These are phyloP conservation scores for Heliconius congener DNA, from an alignment of 1,140 invertebrate genomes.

Conservation along the genomic window DNA sequence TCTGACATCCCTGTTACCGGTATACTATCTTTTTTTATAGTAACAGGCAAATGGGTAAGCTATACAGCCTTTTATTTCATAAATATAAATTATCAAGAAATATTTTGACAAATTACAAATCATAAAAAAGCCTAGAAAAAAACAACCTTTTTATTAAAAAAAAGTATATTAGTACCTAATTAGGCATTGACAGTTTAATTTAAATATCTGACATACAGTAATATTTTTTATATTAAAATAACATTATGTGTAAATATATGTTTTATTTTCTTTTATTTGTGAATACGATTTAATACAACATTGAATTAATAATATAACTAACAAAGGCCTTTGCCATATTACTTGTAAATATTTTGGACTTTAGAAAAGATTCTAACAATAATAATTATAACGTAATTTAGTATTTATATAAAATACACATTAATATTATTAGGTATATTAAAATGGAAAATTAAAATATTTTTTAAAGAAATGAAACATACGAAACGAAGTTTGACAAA, in stretches of 20 bases:
- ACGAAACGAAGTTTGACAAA: neutral
- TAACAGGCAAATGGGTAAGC: neutral
- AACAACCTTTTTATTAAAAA: neutral
- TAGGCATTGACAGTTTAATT: neutral
- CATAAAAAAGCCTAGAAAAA: neutral
- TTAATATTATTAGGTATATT: neutral
- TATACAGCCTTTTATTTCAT: neutral
- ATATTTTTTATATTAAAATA: neutral
- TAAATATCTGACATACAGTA: neutral
- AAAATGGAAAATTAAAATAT: neutral
- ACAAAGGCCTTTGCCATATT: neutral
- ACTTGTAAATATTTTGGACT: slow-evolving; percentile 1
- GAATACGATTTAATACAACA: neutral
- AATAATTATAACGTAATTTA: neutral
- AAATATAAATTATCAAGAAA: neutral
- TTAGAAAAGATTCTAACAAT: neutral
- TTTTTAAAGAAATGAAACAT: neutral
- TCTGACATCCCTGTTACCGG: neutral
- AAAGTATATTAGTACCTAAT: neutral
- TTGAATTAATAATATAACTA: neutral
- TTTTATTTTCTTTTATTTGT: neutral
- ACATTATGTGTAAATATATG: neutral
- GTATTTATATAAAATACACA: neutral
- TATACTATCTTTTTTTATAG: neutral
- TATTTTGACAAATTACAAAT: neutral